Evolutionary conservation across 1,140 invertebrate genomes (phyloP).

Genomic region (Drosophila bipectinata): DNA sequence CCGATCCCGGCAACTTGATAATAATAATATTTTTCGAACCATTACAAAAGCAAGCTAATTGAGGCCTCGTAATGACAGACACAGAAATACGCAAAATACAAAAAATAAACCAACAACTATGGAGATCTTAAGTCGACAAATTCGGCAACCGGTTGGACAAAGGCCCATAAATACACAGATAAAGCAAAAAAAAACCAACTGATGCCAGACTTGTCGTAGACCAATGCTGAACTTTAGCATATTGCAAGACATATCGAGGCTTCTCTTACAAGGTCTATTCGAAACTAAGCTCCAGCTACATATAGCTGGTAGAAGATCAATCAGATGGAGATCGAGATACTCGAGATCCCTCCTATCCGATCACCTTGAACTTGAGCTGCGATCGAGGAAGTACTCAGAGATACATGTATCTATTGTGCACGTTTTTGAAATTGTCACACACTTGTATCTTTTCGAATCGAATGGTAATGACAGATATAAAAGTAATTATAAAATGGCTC

Average conservation of each 20-base stretch:
- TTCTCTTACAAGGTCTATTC: conserved; percentile 61
- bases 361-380: conserved; percentile 42
- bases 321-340: conserved; percentile 10
- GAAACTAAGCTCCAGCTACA: background rate
- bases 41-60: conserved; percentile 63
- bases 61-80: conserved; percentile 26
- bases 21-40: conserved; percentile 39
- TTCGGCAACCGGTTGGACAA: conserved; percentile 59
- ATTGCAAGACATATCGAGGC: conserved; percentile 58
- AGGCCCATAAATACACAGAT: conserved; percentile 42
- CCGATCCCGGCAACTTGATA: conserved; percentile 13
- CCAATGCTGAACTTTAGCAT: conserved; percentile 71
- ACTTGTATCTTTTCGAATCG: conserved; percentile 1
- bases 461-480: conserved; percentile 11
- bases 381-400: conserved; percentile 29
- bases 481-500: conserved; percentile 30
- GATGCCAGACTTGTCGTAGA: conserved; percentile 25
- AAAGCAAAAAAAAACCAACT: conserved; percentile 14
- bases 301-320: conserved; percentile 20
- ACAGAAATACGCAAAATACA: conserved; percentile 25
- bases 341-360: background rate
- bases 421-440: conserved; percentile 36
- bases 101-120: conserved; percentile 12
- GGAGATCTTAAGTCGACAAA: conserved; percentile 64
- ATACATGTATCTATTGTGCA: conserved; percentile 3